Evolutionary conservation across 1,140 invertebrate species (phyloP), one percentile per base, ranked within the genome.

Genomic region (Dinoponera quadriceps): DNA sequence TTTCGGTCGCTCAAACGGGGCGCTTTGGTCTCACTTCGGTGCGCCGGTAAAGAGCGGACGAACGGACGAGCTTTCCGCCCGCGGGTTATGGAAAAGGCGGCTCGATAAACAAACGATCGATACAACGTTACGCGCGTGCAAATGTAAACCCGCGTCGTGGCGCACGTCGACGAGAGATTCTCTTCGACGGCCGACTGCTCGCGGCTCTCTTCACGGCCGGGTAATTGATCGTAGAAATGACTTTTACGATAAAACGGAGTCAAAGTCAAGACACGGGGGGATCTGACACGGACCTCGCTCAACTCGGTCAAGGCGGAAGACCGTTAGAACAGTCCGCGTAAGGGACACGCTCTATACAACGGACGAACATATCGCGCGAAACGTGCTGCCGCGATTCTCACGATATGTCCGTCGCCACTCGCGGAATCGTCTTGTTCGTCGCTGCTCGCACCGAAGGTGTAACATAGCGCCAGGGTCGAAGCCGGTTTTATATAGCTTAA

Each of bases 231-330:
- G 80, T 89, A 80, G 69, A 90, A 89, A 86, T 87, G 88, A 86
- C 86, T 89, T 90, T 89, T 88, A 89, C 77, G 87, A 88, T 86
- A 90, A 93, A 94, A 94, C 92, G 91, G 88, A 93, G 93, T 94
- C 93, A 94, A 94, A 94, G 93, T 94, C 93, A 93, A 94, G 92
- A 93, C 88, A 60, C 90, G 89, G 92, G 89, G 92, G 91, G 91
- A 93, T 93, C 90, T 91, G 92, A 93, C 91, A 93, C 92, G 93
- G 93, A 92, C 90, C 85, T 89, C 88, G 90, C 92, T 91, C 91
- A 94, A 94, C 93, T 94, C 92, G 93, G 93, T 93, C 93, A 94
- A 94, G 93, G 93, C 88, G 88, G 91, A 93, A 92, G 90, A 93
- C 90, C 89, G 86, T 90, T 89, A 89, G 91, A 92, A 80, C 84